Percentiles rank a stretch among this genome's conserved stretches.
phyloP scores from a whole-genome alignment of 2,888 invertebrate species.

The Pristionchus japonicus region DNA sequence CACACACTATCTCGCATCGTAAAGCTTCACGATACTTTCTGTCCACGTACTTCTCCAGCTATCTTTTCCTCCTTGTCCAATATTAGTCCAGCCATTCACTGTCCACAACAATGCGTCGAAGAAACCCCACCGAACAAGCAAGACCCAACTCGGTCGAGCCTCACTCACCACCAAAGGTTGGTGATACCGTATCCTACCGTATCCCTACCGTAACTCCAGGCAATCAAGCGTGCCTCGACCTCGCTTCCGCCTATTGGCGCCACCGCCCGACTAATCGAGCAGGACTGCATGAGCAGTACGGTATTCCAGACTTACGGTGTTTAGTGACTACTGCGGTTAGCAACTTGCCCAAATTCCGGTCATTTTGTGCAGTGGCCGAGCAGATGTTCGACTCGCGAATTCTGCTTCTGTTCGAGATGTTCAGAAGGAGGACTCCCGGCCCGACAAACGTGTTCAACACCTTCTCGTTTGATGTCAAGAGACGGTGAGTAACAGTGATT shows the following conservation, averaged over 20 bases:
- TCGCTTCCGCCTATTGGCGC: neutral
- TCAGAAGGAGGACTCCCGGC: neutral
- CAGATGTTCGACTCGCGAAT: constrained; percentile 41
- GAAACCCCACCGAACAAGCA: neutral
- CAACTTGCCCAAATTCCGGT: neutral
- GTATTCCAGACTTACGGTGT: neutral
- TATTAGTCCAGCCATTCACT: neutral
- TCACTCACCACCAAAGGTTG: neutral
- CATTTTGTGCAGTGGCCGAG: constrained; percentile 3
- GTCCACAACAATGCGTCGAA: neutral
- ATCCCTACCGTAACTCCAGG: neutral
- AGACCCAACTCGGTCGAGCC: neutral
- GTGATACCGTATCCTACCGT: neutral
- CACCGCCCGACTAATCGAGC: neutral
- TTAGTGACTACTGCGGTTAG: neutral
- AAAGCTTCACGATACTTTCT: neutral
- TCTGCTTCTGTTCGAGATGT: constrained; percentile 17
- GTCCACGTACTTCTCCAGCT: neutral
- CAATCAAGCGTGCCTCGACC: neutral
- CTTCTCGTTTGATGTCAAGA: neutral
- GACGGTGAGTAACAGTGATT: neutral
- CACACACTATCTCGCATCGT: neutral
- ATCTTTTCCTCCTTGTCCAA: neutral
- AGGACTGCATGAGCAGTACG: neutral
- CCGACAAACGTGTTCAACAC: constrained; percentile 27